A percentile compares a stretch with the other conserved stretches of the same genome.
These are phyloP conservation scores for Erpornis zantholeuca DNA, from an alignment of 2,113 vertebrate genomes.

Conservation along the genomic window DNA sequence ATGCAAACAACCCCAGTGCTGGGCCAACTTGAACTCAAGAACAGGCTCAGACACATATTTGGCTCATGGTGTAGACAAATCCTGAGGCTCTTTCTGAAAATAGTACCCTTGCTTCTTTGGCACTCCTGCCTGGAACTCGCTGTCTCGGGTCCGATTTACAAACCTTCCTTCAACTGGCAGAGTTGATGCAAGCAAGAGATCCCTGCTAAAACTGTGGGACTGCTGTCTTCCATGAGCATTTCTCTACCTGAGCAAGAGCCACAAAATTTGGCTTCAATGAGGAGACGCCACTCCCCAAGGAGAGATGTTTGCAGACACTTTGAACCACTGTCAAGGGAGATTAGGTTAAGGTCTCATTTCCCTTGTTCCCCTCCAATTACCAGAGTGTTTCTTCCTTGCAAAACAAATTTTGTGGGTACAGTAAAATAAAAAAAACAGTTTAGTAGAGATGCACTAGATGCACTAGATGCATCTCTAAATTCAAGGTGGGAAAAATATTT, in stretches of 20 bases:
- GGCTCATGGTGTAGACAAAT: slow-evolving; percentile 18
- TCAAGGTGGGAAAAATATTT: neutral
- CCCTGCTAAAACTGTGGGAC: neutral
- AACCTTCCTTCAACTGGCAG: neutral
- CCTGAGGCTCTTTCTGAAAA: slow-evolving; percentile 18
- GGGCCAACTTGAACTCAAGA: neutral
- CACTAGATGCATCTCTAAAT: neutral
- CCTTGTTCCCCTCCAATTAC: neutral
- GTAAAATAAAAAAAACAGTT: neutral
- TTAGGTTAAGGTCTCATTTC: neutral
- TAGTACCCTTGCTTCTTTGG: neutral
- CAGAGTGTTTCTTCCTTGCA: neutral
- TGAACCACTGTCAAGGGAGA: neutral
- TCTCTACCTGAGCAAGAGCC: neutral
- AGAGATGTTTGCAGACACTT: neutral
- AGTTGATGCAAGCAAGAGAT: neutral
- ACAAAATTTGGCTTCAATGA: neutral
- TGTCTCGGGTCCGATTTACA: neutral
- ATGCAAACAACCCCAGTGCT: rapidly evolving
- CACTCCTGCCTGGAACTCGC: neutral
- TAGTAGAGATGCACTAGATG: too few relatives aligned
- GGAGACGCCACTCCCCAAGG: neutral
- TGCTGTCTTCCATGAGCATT: neutral
- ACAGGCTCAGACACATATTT: neutral
- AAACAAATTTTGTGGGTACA: neutral